These are phyloP conservation scores for Amphiprion ocellaris DNA, from an alignment of 2,113 vertebrate species.

Conservation along the genomic window DNA sequence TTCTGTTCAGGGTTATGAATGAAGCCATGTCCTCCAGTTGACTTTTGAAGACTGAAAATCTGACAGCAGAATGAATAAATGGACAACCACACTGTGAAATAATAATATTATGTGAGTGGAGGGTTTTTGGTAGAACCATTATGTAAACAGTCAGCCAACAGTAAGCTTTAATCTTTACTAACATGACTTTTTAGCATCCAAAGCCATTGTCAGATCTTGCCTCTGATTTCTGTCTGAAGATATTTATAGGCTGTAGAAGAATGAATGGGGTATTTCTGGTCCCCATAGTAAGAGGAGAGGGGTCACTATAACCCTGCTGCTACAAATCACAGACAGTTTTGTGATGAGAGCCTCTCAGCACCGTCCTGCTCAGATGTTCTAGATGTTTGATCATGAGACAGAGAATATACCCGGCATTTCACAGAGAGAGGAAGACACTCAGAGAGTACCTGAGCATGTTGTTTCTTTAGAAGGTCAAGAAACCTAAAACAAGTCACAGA, in stretches of 20 bases:
- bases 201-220: background rate
- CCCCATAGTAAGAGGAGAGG: background rate
- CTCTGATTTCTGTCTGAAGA: background rate
- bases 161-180: background rate
- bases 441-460: background rate
- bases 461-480: background rate
- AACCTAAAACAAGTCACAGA: too few relatives aligned
- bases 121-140: too few relatives aligned
- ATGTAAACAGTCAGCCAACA: too few relatives aligned
- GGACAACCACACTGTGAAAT: too few relatives aligned
- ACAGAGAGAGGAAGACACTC: background rate
- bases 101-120: too few relatives aligned
- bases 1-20: too few relatives aligned
- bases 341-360: conserved; percentile 11
- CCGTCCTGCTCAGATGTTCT: conserved; percentile 4
- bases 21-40: too few relatives aligned
- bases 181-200: background rate
- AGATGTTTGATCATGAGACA: conserved; percentile 20
- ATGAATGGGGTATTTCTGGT: background rate
- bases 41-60: too few relatives aligned
- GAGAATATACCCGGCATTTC: conserved; percentile 7
- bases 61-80: too few relatives aligned
- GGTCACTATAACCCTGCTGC: background rate
- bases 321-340: conserved; percentile 48
- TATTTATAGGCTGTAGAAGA: background rate